phyloP scores from a whole-genome alignment of 2,888 invertebrate species.

The Caenorhabditis plicata region DNA sequence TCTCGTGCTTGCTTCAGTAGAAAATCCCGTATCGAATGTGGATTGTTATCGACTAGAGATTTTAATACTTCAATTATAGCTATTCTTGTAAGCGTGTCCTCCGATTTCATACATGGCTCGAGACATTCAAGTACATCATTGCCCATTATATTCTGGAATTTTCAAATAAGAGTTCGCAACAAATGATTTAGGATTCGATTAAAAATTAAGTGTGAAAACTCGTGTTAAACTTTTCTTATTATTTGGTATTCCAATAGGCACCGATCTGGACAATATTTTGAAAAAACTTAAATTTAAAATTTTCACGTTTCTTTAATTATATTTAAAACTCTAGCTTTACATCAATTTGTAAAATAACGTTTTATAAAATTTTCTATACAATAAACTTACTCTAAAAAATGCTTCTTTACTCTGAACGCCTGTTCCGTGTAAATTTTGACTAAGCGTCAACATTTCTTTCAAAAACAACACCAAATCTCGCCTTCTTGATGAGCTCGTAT shows the following conservation, averaged over 20 bases:
- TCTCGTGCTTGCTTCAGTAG: constrained; percentile 86
- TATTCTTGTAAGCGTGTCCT: constrained; percentile 89
- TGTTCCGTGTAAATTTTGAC: constrained; percentile 94
- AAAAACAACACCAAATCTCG: constrained; percentile 93
- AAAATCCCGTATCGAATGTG: constrained; percentile 93
- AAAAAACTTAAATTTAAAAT: no score
- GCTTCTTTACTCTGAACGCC: constrained; percentile 95
- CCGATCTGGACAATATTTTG: no score
- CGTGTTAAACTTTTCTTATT: no score
- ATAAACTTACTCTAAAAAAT: constrained; percentile 87
- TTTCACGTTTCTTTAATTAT: no score
- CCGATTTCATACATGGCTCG: constrained; percentile 67
- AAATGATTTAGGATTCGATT: background rate
- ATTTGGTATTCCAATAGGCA: no score
- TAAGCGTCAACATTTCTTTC: constrained; percentile 98
- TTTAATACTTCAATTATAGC: constrained; percentile 90
- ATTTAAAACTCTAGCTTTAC: no score
- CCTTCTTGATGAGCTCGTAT: constrained; percentile 81
- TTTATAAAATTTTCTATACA: no score
- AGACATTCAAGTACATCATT: constrained; percentile 59
- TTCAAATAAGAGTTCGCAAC: constrained; percentile 1
- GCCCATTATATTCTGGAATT: constrained; percentile 53
- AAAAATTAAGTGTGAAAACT: no score
- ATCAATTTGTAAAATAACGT: no score
- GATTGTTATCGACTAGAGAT: constrained; percentile 96